Conservation (phyloP, 2,888 invertebrate species). For the Tenthredo livida region DNA sequence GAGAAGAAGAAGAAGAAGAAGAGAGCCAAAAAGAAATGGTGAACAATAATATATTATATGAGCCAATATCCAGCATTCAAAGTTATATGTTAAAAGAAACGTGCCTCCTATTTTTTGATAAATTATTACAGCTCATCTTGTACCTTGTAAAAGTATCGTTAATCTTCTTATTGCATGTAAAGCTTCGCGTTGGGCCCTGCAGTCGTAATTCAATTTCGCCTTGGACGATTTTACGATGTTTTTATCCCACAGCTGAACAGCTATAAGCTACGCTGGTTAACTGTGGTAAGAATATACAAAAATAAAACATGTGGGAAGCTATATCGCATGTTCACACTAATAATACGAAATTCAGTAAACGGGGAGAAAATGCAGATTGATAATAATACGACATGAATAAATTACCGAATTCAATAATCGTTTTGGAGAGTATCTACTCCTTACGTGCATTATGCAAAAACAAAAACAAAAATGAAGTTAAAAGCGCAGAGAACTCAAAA, state of each 20-base stretch:
- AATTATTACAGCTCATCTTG: constrained; percentile 18
- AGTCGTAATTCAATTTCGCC: constrained; percentile 3
- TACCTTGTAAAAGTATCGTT: constrained; percentile 2
- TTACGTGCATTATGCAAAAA: neutral
- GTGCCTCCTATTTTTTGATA: neutral
- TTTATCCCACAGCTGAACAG: constrained; percentile 3
- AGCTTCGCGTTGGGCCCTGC: neutral
- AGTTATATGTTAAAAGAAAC: neutral
- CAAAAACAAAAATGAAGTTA: no score
- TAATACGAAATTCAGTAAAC: neutral
- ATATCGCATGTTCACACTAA: neutral
- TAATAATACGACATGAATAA: neutral
- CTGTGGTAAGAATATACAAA: constrained; percentile 16
- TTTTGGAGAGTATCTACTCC: neutral
- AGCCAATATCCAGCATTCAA: neutral
- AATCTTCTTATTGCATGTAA: constrained; percentile 14
- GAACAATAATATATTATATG: constrained; percentile 3
- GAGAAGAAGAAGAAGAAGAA: neutral
- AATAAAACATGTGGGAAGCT: constrained; percentile 29
- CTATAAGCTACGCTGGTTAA: neutral
- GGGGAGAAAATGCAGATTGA: neutral
- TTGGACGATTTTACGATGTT: constrained; percentile 2
- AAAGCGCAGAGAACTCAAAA: no score
- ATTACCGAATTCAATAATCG: neutral
- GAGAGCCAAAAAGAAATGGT: neutral